A percentile compares a stretch with the other conserved stretches of the same genome.
phyloP scores from a whole-genome alignment of 2,888 invertebrate species.

The Siphlonurus alternatus region DNA sequence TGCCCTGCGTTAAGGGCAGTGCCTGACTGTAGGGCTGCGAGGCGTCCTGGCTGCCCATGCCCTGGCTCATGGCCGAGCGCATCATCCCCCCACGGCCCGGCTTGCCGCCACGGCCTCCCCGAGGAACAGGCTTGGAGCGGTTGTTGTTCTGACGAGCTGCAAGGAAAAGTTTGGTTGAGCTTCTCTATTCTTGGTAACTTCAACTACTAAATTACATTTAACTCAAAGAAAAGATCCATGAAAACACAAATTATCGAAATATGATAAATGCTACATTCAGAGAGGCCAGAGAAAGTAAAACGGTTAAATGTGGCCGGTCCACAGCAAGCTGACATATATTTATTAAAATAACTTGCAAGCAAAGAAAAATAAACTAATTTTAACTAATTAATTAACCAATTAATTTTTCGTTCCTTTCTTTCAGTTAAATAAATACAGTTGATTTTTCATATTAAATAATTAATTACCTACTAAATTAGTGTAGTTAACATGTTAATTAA shows the following conservation, averaged over 20 bases:
- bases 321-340: background rate
- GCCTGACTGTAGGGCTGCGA: conserved; percentile 49
- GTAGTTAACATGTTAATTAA: no score
- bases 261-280: no score
- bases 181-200: background rate
- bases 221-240: background rate
- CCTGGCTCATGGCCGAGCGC: conserved; percentile 19
- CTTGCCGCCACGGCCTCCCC: background rate
- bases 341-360: background rate
- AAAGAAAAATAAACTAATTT: no score
- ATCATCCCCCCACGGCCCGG: background rate
- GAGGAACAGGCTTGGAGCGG: background rate
- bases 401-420: no score
- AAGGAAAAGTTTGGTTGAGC: background rate
- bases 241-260: no score
- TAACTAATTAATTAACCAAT: no score
- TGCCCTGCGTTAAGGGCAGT: conserved; percentile 26
- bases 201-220: background rate
- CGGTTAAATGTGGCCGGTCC: no score
- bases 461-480: no score
- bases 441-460: no score
- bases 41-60: conserved; percentile 41
- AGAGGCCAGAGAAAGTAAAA: no score
- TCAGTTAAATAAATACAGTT: no score
- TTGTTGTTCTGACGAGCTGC: background rate